Conservation (phyloP, 2,888 invertebrate genomes). For the Dynastes hyllus region DNA sequence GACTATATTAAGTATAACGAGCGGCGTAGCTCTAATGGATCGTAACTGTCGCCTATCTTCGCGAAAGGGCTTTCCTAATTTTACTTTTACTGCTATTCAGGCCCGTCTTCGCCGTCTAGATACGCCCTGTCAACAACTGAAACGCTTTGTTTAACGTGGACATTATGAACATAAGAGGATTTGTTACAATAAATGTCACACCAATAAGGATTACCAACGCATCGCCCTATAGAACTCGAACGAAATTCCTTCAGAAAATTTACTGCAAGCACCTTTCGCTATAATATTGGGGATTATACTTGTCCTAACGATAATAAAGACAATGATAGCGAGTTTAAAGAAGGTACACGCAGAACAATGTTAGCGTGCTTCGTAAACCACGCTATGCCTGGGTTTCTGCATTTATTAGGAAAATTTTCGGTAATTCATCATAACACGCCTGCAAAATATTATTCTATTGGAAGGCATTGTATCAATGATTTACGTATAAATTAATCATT, state of each 20-base stretch:
- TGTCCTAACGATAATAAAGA: conserved; percentile 20
- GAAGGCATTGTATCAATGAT: too few relatives aligned
- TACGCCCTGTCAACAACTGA: conserved; percentile 13
- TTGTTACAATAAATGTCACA: conserved; percentile 26
- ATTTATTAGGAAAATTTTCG: neutral
- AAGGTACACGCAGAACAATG: neutral
- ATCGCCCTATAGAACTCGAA: conserved; percentile 7
- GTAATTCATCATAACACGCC: neutral
- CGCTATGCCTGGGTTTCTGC: neutral
- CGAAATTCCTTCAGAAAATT: conserved; percentile 26
- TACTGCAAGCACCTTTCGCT: neutral
- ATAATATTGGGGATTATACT: neutral
- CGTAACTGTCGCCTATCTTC: conserved; percentile 16
- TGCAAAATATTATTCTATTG: too few relatives aligned
- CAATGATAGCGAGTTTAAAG: conserved; percentile 2
- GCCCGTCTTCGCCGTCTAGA: conserved; percentile 23
- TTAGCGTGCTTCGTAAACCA: neutral
- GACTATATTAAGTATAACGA: neutral
- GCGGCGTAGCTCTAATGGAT: neutral
- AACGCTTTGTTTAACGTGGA: conserved; percentile 26
- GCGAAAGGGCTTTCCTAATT: conserved; percentile 33
- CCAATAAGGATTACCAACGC: conserved; percentile 29
- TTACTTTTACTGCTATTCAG: conserved; percentile 29
- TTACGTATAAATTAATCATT: neutral
- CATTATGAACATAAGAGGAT: conserved; percentile 28